A percentile compares a stretch with the other conserved stretches of the same genome.
phyloP scores from a whole-genome alignment of 2,797 vertebrate genomes.

The Spea hammondii region DNA sequence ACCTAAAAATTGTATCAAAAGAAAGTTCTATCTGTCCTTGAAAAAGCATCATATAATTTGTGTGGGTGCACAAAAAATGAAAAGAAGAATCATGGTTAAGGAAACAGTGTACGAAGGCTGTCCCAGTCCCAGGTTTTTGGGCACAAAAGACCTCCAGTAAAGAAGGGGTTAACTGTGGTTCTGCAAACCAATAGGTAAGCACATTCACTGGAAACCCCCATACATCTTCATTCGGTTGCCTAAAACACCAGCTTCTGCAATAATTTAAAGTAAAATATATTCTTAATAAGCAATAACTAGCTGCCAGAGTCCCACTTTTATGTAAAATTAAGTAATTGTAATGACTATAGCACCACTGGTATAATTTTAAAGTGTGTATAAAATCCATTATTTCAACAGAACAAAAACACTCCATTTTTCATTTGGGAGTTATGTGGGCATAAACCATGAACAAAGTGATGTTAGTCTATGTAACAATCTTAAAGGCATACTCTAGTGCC shows the following conservation, averaged over 20 bases:
- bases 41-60: too few relatives aligned
- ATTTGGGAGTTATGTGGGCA: too few relatives aligned
- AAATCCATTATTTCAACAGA: neutral
- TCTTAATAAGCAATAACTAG: constrained; percentile 18
- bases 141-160: too few relatives aligned
- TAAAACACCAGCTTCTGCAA: constrained; percentile 5
- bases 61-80: too few relatives aligned
- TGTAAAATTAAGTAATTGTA: constrained; percentile 3
- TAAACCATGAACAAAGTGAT: too few relatives aligned
- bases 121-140: too few relatives aligned
- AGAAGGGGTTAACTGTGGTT: neutral
- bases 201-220: neutral
- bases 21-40: too few relatives aligned
- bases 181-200: neutral
- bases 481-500: too few relatives aligned
- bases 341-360: neutral
- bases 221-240: constrained; percentile 9
- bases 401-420: neutral
- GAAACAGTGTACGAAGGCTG: too few relatives aligned
- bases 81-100: too few relatives aligned
- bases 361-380: neutral
- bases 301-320: neutral
- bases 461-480: too few relatives aligned
- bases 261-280: constrained; percentile 14
- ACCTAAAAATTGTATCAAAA: too few relatives aligned